Conservation (phyloP, 2,797 vertebrate genomes). For the Dryobates pubescens region DNA sequence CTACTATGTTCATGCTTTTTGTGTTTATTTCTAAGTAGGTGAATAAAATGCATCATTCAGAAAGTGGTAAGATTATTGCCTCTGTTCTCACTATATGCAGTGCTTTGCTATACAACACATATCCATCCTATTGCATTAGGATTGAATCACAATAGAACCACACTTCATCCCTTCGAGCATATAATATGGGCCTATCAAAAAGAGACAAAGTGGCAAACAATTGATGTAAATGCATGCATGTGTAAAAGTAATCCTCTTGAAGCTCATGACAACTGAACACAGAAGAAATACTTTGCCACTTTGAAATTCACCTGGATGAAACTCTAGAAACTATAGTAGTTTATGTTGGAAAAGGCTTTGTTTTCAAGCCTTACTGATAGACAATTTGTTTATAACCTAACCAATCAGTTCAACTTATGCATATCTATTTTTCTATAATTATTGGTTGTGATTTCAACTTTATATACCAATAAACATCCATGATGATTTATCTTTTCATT, state of each 20-base stretch:
- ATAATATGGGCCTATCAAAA: background rate
- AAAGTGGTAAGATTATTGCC: background rate
- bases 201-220: background rate
- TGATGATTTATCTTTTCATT: background rate
- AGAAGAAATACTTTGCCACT: background rate
- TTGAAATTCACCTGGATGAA: background rate
- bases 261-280: background rate
- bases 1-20: background rate
- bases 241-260: background rate
- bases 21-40: background rate
- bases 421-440: background rate
- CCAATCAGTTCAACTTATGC: background rate
- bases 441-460: background rate
- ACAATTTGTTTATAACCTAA: background rate
- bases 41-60: background rate
- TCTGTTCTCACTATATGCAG: background rate
- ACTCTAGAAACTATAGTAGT: background rate
- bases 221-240: background rate
- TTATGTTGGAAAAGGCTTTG: background rate
- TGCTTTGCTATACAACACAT: background rate
- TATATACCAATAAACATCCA: background rate
- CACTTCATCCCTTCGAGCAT: background rate
- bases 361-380: background rate
- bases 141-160: background rate
- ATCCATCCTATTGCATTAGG: background rate